phyloP scores from a whole-genome alignment of 1,140 invertebrate genomes.

The Drosophila kohkoa region DNA sequence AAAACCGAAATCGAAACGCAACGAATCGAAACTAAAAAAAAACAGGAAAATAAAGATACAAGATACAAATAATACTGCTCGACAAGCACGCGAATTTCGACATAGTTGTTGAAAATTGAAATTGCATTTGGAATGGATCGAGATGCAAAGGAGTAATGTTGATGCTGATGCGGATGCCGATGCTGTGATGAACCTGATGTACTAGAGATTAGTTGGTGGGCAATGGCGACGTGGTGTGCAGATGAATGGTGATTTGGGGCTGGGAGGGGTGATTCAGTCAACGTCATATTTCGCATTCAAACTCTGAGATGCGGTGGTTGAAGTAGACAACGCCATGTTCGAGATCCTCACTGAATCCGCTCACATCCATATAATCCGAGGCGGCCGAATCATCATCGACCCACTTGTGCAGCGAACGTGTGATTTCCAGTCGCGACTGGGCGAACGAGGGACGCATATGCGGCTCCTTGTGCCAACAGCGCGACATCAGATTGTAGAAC shows the following conservation, averaged over 20 bases:
- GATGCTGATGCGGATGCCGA: background rate
- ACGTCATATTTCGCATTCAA: constrained; percentile 87
- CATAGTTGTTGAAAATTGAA: constrained; percentile 1
- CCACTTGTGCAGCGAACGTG: constrained; percentile 84
- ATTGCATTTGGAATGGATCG: constrained; percentile 7
- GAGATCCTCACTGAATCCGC: constrained; percentile 90
- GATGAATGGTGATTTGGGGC: constrained; percentile 30
- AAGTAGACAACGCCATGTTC: constrained; percentile 84
- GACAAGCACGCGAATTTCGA: constrained; percentile 67
- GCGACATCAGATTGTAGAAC: constrained; percentile 90
- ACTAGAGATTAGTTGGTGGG: constrained; percentile 49
- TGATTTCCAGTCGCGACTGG: constrained; percentile 89
- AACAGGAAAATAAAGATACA: constrained; percentile 33
- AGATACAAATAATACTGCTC: constrained; percentile 78
- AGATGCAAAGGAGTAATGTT: background rate
- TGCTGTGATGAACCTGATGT: constrained; percentile 26
- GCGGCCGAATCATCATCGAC: constrained; percentile 89
- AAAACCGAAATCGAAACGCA: constrained; percentile 38
- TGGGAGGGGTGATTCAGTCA: constrained; percentile 65
- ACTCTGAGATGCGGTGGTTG: constrained; percentile 86
- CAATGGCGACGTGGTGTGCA: constrained; percentile 57
- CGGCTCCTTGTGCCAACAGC: constrained; percentile 91
- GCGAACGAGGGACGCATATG: constrained; percentile 90
- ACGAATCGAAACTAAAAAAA: constrained; percentile 16
- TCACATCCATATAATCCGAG: constrained; percentile 91